Evolutionary conservation across 2,888 invertebrate genomes (phyloP), one percentile per base, ranked within the genome.

Genomic region (Cyaniris semiargus): DNA sequence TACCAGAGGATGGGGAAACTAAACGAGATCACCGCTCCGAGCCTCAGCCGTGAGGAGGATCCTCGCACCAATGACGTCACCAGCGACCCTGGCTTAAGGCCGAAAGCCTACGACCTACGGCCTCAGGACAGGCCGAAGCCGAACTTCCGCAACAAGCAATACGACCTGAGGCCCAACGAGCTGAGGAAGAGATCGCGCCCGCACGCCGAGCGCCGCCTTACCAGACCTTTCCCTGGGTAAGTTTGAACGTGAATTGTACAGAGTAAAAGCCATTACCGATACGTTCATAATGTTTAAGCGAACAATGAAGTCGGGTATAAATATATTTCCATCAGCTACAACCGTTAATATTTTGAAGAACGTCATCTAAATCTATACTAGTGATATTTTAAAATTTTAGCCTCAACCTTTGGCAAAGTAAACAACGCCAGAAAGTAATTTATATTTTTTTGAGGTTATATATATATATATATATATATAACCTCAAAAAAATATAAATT

Each of bases 11-110:
- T 93, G 89, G 94, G 94, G 78, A 87, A 88, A 79, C 83, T 95
- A 76, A 95, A 95, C 88, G 95, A 95, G 86, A 95, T 95, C 80
- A 94, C 92, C 0, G 94, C 81, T 81, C 95, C 91, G 0, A 87
- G 86, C 80, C 83, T 85, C 76, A 91, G 93, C 82, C 84, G 87
- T 71, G 92, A 94, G 80, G 85, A 89, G 81, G 92, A 94, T 79
- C 88, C 86, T 7, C 85, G 84, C 79, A 85, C 80, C 38, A 91
- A 92, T 82, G 92, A 91, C 81, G 89, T 90, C 84, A 90, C 89
- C 0, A 83, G 81, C 76, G 90, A 89, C 82, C 89, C 91, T 0
- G 81, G 88, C 10, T 79, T 80, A 38, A 87, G 88, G 82, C 90
- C 90, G 77, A 93, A 92, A 83, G 88, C 92, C 0, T 91, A 83